Evolutionary conservation across 2,113 vertebrate species (phyloP), one percentile per base, ranked within the genome.

Genomic region (Hystrix brachyura): DNA sequence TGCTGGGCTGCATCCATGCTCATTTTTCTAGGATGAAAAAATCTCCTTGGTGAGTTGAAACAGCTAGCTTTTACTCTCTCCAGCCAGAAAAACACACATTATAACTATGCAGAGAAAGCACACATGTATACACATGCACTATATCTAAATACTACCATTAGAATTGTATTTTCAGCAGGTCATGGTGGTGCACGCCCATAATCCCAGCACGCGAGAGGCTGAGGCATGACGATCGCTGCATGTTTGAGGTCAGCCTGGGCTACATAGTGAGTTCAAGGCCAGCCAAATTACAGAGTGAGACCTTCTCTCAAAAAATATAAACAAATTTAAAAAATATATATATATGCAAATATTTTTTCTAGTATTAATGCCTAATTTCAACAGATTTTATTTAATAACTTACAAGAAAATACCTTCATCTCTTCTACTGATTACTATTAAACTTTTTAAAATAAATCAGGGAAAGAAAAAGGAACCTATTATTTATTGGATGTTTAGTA

Each of bases 21-120:
- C 38, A 38, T 94, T 97, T 95, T 98, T 96, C 51, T 74, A 82
- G 93, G 64, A 53, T 88, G 80, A 97, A 79, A 65, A 88, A 95
- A 81, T 86, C 79, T 94, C 79, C 67, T 95, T 93, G 51, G 91
- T 83, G 74, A 86, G 86, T 46, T 46, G 53, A 83, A 62, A 79
- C 93, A 93, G 46, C 84, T 82, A 55, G 88, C 67, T 82, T 92
- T 95, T 95, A 53, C 67, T 80, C 46, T 96, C 25, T 94, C 27
- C 55, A 80, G 94, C 67, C 72, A 96, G 87, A 95, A 94, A 76
- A 72, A 46, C 11, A 72, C 1, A 0, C 57, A 23, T 60, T 87
- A 32, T 81, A 92, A 87, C 74, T 90, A 55, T 65, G n/a, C 38
- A 78, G 55, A 93, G 38, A 92, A 90, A 78, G 25, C 29, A 69